Evolutionary conservation across 2,888 invertebrate genomes (phyloP), one percentile per base, ranked within the genome.

Genomic region (Tinea trinotella): DNA sequence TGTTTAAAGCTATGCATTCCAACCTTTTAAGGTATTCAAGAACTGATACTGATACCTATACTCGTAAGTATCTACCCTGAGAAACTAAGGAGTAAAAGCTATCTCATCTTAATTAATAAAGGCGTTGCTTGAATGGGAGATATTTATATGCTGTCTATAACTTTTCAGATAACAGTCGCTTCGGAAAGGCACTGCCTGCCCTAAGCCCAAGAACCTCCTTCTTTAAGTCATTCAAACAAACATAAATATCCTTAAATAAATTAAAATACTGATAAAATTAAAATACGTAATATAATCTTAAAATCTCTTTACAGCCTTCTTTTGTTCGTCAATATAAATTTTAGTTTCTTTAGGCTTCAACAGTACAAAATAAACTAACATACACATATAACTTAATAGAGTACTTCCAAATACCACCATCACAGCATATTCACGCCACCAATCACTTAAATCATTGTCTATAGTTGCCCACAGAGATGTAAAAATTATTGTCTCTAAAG

Each of bases 361-460:
- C 49, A 91, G 62, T 53, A 81, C 79, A 61, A 91, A 88, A 75
- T 92, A 92, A 34, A 90, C 86, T 22, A 90, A 62, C 68, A 92
- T 87, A 57, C 91, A 89, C 59, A 86, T 72, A 52, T 89, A 73
- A 62, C 91, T 90, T 20, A 90, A 70, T 6, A 88, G 59, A 53
- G 89, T 80, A 61, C 91, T 89, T 13, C 81, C 76, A 9, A 91
- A 75, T 53, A 92, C 90, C 35, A 89, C 76, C 59, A 88, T 87
- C 60, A 91, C 90, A 53, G 90, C 82, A 63, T 89, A 93, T 24
- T 76, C 74, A 64, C 88, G 91, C 93, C 93, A 93, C 89, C 92
- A 93, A 58, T 88, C 88, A 36, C 88, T 86, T 65, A 90, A 86
- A 54, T 88, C 81, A 53, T 74, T 78, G 57, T 77, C 68, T 40